phyloP scores from a whole-genome alignment of 2,797 vertebrate genomes.

The Pangasius sanitwongsei region DNA sequence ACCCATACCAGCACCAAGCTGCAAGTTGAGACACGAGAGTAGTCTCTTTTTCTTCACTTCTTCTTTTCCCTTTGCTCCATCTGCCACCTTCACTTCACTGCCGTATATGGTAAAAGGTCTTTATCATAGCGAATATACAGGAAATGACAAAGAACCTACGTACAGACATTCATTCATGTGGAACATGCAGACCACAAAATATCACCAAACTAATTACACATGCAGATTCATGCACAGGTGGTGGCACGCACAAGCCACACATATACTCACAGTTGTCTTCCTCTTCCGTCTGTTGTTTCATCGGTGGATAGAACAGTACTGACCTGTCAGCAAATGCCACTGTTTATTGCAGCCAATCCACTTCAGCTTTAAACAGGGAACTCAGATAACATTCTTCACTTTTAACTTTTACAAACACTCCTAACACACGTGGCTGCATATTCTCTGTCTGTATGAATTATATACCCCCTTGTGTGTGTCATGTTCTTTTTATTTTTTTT shows the following conservation, averaged over 20 bases:
- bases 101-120: slow-evolving; percentile 74
- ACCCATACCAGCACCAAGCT: slow-evolving; percentile 44
- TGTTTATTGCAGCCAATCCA: background rate
- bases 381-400: slow-evolving; percentile 3
- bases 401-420: background rate
- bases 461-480: background rate
- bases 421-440: background rate
- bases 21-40: slow-evolving; percentile 69
- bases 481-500: background rate
- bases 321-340: background rate
- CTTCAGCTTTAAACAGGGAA: slow-evolving; percentile 18
- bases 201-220: background rate
- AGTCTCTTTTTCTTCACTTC: slow-evolving; percentile 56
- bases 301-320: background rate
- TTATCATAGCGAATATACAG: slow-evolving; percentile 60
- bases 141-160: slow-evolving; percentile 61
- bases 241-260: background rate
- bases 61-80: slow-evolving; percentile 65
- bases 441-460: background rate
- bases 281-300: background rate
- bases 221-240: slow-evolving; percentile 26
- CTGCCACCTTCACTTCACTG: slow-evolving; percentile 50
- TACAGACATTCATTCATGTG: slow-evolving; percentile 39
- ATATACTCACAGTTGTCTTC: background rate
- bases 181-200: background rate